Evolutionary conservation across 2,797 vertebrate genomes (phyloP).

Genomic region (Manis javanica): DNA sequence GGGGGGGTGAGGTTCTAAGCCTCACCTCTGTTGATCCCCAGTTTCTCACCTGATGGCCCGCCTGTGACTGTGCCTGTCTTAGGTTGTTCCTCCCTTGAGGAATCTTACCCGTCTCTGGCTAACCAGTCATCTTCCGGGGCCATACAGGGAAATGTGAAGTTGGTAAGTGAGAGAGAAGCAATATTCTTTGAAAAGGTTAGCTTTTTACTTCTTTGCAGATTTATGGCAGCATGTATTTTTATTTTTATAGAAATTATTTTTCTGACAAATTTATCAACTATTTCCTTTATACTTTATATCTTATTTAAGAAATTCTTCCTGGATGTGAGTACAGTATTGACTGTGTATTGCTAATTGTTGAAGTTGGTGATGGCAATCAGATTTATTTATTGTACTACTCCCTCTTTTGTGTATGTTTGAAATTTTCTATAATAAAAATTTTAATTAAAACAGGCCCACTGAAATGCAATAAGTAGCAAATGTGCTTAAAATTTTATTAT

Average conservation of each 20-base stretch:
- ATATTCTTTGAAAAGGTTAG: too few relatives aligned
- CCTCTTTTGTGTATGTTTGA: not conserved
- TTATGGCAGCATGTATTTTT: not conserved
- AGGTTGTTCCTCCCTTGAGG: too few relatives aligned
- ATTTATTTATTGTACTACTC: conserved; percentile 10
- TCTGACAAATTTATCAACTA: not conserved
- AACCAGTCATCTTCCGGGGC: too few relatives aligned
- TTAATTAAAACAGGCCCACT: conserved; percentile 25
- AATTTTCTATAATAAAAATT: conserved; percentile 41
- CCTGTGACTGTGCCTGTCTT: too few relatives aligned
- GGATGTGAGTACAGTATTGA: not conserved
- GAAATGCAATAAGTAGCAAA: conserved; percentile 20
- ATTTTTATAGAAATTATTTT: conserved; percentile 8
- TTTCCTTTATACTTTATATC: conserved; percentile 17
- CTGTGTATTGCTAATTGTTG: conserved; percentile 16
- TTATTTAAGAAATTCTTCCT: conserved; percentile 33
- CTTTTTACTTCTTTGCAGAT: too few relatives aligned
- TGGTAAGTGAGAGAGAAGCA: too few relatives aligned
- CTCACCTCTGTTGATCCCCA: too few relatives aligned
- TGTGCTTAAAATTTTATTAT: conserved; percentile 15
- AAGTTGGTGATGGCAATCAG: not conserved
- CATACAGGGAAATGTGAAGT: too few relatives aligned
- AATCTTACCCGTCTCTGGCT: too few relatives aligned
- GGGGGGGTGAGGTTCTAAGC: too few relatives aligned
- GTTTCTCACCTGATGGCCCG: too few relatives aligned